Evolutionary conservation across 2,888 invertebrate species (phyloP), one percentile per base, ranked within the genome.

Genomic region (Rhaphigaster nebulosa): DNA sequence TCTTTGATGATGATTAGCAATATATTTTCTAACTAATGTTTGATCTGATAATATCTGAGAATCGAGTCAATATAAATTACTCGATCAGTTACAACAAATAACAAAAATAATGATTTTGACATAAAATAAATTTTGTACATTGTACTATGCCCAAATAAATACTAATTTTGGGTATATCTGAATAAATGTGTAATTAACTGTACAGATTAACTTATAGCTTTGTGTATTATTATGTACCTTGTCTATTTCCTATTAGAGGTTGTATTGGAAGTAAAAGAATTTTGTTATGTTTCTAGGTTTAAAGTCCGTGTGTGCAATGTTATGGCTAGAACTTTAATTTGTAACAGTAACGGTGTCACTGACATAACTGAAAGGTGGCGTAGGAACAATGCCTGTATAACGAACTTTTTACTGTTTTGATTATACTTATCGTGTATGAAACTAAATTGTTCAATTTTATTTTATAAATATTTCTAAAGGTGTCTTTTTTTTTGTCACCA

Each of bases 201-300:
- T 88, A 88, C n/a, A 84, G 84, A n/a, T 50, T 88, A 88, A 88
- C 34, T 88, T 88, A 88, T 88, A 88, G 56, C 52, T 29, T 60
- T 41, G 88, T 88, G 88, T 88, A 88, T 38, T 88, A 88, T 88
- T 65, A 87, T 65, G 60, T 41, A 88, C 60, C 41, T 88, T 60
- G 65, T 88, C 54, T 60, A 88, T 60, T 88, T 87, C 88, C 88
- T 88, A 41, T 41, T 88, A 88, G 88, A 88, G 41, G 34, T 45
- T 84, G 84, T 84, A 84, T 45, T 84, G 45, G 38, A 84, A 84
- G 45, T 45, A 45, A 84, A 50, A n/a, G 84, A 84, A 12, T n/a
- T 45, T 45, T 45, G 45, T 84, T 84, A 88, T 88, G 88, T 88
- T 60, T 60, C 38, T 88, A 88, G 88, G 13, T 80, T 88, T 56